These are phyloP conservation scores for Martes martes DNA, from an alignment of 2,113 vertebrate species.

Conservation along the genomic window DNA sequence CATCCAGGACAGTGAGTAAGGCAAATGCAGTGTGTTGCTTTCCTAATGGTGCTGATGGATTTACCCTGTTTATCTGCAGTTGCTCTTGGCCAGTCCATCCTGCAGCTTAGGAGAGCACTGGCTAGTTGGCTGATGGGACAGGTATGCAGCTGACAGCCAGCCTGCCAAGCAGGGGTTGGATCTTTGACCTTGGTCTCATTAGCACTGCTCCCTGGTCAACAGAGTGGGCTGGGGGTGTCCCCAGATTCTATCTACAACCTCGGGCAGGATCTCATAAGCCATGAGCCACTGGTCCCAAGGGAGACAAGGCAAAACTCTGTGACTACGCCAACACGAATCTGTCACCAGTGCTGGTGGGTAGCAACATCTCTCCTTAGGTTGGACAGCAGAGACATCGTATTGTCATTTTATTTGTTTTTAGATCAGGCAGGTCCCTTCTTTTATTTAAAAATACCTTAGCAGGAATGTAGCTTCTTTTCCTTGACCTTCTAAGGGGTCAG, in stretches of 20 bases:
- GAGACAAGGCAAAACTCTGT: neutral
- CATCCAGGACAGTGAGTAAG: neutral
- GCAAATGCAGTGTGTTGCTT: accelerated
- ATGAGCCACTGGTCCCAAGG: neutral
- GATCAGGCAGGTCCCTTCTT: neutral
- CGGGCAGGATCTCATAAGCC: neutral
- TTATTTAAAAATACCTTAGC: neutral
- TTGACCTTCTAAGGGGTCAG: neutral
- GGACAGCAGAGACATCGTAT: neutral
- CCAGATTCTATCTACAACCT: neutral
- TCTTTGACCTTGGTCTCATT: neutral
- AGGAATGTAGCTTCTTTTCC: neutral
- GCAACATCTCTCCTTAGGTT: neutral
- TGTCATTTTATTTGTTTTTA: neutral
- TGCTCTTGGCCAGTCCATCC: neutral
- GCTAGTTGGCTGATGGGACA: neutral
- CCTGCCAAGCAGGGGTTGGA: neutral
- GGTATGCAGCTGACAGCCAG: neutral
- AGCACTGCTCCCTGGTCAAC: neutral
- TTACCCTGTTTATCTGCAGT: neutral
- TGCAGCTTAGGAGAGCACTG: neutral
- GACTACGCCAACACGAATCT: neutral
- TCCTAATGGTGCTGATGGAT: neutral
- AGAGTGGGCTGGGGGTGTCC: neutral
- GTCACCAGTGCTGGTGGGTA: neutral